These are phyloP conservation scores for Samia ricini DNA, from an alignment of 1,140 invertebrate genomes.

Conservation along the genomic window DNA sequence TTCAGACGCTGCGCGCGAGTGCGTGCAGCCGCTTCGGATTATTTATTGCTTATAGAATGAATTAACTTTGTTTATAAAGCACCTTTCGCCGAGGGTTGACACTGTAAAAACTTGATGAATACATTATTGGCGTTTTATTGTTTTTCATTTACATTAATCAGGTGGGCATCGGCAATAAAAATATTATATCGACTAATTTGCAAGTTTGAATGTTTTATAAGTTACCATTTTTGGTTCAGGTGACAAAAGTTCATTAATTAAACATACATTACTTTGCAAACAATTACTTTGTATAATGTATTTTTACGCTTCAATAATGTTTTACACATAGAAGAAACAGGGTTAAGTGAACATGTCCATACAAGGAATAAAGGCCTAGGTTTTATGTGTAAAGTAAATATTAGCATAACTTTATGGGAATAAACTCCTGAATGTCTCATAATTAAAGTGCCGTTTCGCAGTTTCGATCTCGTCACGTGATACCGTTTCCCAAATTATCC, in stretches of 20 bases:
- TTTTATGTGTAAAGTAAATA: neutral
- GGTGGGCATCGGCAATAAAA: neutral
- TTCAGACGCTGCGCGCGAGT: slow-evolving; percentile 59
- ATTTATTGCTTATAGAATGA: slow-evolving; percentile 64
- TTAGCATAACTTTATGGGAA: slow-evolving; percentile 20
- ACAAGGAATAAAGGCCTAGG: neutral
- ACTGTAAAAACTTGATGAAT: slow-evolving; percentile 59
- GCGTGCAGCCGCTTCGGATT: slow-evolving; percentile 54
- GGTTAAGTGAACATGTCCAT: neutral
- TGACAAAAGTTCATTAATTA: neutral
- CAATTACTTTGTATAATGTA: neutral
- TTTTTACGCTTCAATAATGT: neutral
- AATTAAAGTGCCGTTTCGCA: slow-evolving; percentile 74
- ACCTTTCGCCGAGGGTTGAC: slow-evolving; percentile 57
- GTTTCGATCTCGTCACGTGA: slow-evolving; percentile 68
- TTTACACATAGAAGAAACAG: neutral
- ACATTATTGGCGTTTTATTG: slow-evolving; percentile 42
- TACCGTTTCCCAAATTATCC: slow-evolving; percentile 77
- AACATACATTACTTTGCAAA: neutral
- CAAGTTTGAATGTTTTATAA: neutral
- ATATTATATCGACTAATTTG: slow-evolving; percentile 3
- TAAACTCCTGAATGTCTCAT: slow-evolving; percentile 66
- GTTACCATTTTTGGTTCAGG: neutral
- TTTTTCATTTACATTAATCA: slow-evolving; percentile 27
- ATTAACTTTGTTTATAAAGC: slow-evolving; percentile 68